Conservation (phyloP, 1,140 invertebrate genomes). For the Chironomus tepperi region DNA sequence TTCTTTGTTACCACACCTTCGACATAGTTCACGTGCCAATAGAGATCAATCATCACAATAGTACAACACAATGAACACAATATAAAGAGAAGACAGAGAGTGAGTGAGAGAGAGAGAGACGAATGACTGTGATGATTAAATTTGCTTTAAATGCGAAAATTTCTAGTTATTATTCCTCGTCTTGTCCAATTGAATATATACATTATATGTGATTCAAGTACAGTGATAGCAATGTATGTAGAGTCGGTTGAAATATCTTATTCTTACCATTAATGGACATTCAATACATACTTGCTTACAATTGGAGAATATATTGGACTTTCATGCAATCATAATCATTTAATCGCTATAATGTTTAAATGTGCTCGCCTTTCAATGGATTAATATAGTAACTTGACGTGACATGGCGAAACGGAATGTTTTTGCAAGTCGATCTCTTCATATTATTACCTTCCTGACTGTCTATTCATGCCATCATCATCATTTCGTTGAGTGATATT, state of each 20-base stretch:
- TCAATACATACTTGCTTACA: background rate
- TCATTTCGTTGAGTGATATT: no score
- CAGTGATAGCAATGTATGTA: background rate
- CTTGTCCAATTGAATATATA: background rate
- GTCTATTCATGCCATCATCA: no score
- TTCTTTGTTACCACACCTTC: slow-evolving; percentile 6
- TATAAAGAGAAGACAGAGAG: no score
- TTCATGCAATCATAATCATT: slow-evolving; percentile 18
- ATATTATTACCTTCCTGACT: background rate
- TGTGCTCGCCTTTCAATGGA: background rate
- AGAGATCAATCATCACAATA: background rate
- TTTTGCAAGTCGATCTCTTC: background rate
- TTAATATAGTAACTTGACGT: slow-evolving; percentile 23
- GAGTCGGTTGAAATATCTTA: background rate
- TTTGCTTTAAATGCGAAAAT: background rate
- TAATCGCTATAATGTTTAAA: slow-evolving; percentile 14
- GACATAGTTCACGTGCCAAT: slow-evolving; percentile 11
- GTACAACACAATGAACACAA: no score
- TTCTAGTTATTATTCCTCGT: background rate
- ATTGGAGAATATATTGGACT: background rate
- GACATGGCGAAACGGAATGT: slow-evolving; percentile 1
- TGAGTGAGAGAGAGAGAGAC: no score
- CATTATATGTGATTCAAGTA: no score
- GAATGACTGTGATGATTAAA: background rate
- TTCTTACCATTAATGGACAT: background rate